Evolutionary conservation across 2,113 vertebrate species (phyloP), one percentile per base, ranked within the genome.

Genomic region (Rhegmatorhina hoffmannsi): DNA sequence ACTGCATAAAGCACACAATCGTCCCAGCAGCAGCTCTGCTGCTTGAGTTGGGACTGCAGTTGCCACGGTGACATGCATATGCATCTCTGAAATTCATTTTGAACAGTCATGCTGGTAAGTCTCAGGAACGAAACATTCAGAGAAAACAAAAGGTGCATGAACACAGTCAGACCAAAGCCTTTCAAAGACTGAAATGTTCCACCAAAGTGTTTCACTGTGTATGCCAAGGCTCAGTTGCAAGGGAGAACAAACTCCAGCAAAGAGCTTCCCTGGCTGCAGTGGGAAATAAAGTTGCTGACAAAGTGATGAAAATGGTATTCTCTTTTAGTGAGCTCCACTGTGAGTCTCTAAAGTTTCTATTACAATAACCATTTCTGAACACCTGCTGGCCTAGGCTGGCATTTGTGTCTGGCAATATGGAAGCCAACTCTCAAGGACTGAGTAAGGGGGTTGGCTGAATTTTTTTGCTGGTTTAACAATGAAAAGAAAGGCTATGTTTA

Each of bases 131-230:
- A 53, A 95, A 90, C 86, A 78, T 56, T 89, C 60, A 89, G 46
- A 15, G 60, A n/a, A 90, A 73, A 96, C 85, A 92, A 93, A 96
- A 92, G 72, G 40, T 81, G 60, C 63, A 36, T 16, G 55, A 85
- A 52, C 47, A 63, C 47, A 91, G 31, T 43, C 44, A 77, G 75
- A 88, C 59, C 28, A 68, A 87, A 92, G 67, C 60, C 64, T 90
- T 89, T 95, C 66, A 74, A 72, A 47, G 33, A 19, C 47, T 64
- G 68, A 94, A 92, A 75, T 68, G 72, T 84, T 90, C 64, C 80
- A 84, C 44, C 60, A 72, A 92, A 94, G 68, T 18, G 6, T 75
- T 77, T 74, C 40, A 28, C 34, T 56, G 24, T 2, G 1, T 10
- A 43, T 0, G 7, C 59, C 84, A 92, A 43, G 23, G 56, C 36